These are phyloP conservation scores for Chondrosia reniformis DNA, from an alignment of 37 sponge, comb jelly and placozoan genomes.

Conservation along the genomic window DNA sequence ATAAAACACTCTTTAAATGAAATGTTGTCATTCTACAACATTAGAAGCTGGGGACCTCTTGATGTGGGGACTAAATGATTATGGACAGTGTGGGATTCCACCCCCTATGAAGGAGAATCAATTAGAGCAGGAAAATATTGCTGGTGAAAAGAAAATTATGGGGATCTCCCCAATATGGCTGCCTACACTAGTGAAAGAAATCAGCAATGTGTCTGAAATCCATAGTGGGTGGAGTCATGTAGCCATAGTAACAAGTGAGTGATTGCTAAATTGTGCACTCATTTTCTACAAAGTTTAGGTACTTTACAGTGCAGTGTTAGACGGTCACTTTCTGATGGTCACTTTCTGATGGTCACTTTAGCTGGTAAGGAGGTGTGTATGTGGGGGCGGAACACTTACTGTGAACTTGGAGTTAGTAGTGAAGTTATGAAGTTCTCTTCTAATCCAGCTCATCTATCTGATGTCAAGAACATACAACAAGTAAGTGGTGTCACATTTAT, in stretches of 20 bases:
- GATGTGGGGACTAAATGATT: constrained; percentile 53
- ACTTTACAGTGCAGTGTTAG: too few species aligned
- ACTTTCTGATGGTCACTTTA: too few species aligned
- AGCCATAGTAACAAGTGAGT: background rate
- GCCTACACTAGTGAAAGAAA: constrained; percentile 22
- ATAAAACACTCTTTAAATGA: background rate
- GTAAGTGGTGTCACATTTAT: too few species aligned
- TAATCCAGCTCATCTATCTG: too few species aligned
- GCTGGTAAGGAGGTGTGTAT: constrained; percentile 38
- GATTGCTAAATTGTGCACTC: too few species aligned
- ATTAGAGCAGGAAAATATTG: background rate
- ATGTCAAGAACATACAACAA: too few species aligned
- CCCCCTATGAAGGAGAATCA: background rate
- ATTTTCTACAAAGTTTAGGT: too few species aligned
- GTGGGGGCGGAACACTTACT: constrained; percentile 78
- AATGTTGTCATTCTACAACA: background rate
- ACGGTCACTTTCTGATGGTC: too few species aligned
- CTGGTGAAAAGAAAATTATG: background rate
- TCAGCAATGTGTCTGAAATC: constrained; percentile 32
- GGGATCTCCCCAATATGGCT: constrained; percentile 6
- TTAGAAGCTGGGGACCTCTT: constrained; percentile 39
- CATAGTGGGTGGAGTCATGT: constrained; percentile 82
- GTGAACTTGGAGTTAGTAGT: constrained; percentile 52
- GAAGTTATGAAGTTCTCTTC: too few species aligned
- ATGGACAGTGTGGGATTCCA: constrained; percentile 59